A percentile compares a stretch with the other conserved stretches of the same genome.
Conservation (phyloP, 2,888 invertebrate species). For the Maniola hyperantus region DNA sequence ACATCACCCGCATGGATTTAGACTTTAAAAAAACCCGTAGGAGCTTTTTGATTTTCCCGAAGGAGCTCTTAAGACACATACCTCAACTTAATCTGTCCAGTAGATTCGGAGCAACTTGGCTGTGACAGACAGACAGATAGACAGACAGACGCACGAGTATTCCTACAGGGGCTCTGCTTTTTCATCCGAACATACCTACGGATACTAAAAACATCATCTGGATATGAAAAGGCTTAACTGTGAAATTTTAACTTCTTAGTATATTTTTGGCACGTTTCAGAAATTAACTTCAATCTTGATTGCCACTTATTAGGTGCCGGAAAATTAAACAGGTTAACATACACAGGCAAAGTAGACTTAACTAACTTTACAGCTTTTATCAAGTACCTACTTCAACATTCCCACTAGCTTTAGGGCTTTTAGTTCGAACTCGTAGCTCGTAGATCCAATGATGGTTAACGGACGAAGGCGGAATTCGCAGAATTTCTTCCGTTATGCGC, state of each 20-base stretch:
- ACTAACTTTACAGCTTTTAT: too few relatives aligned
- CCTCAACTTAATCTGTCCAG: too few relatives aligned
- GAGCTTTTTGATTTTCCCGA: too few relatives aligned
- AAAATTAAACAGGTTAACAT: not conserved
- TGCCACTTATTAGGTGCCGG: not conserved
- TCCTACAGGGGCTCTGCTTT: too few relatives aligned
- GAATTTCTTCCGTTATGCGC: constrained; percentile 11
- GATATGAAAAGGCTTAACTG: too few relatives aligned
- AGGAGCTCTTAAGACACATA: too few relatives aligned
- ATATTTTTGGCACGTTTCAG: not conserved
- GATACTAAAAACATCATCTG: not conserved
- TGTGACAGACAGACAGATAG: too few relatives aligned
- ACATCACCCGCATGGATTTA: too few relatives aligned
- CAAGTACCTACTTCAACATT: not conserved
- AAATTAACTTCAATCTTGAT: not conserved
- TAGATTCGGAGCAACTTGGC: too few relatives aligned
- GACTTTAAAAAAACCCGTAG: too few relatives aligned
- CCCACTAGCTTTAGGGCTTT: not conserved
- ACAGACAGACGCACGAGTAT: too few relatives aligned
- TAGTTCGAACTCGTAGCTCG: not conserved
- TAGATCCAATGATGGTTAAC: constrained; percentile 10
- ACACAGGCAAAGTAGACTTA: not conserved
- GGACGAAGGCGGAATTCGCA: constrained; percentile 3
- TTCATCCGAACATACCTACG: too few relatives aligned
- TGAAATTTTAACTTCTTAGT: not conserved